Evolutionary conservation across 2,888 invertebrate species (phyloP), one percentile per base, ranked within the genome.

Genomic region (Hydriomena furcata): DNA sequence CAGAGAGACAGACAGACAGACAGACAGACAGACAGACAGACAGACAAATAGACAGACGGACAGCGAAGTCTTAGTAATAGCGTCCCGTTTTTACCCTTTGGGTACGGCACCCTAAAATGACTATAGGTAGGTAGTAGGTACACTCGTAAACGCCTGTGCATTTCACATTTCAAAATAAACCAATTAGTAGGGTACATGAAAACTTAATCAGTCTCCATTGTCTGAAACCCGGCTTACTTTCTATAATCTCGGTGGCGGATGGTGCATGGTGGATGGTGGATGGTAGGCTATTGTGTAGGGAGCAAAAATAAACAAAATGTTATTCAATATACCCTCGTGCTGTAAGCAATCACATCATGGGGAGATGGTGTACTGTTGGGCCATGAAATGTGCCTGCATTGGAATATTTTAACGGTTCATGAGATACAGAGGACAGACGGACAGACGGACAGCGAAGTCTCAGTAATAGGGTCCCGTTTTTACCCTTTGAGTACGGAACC

Each of bases 231-330:
- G 41, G 40, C 51, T 57, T 57, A 44, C 47, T 48, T 37, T 58
- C 31, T 37, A 57, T 60, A 55, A 61, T 64, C 61, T 57, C 52
- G 43, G 36, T 12, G 45, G 57, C 36, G 32, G 44, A 40, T 38
- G 55, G 41, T 38, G 25, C 36, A 17, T 42, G 44, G 55, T 35
- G 13, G 52, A 36, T 38, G 54, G 58, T 52, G 28, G 47, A 37
- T 21, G 52, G n/a, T n/a, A n/a, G n/a, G 44, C 68, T 63, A 68
- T 77, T 78, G 79, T 79, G 35, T 12, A 67, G 57, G 72, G 65
- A 73, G 71, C 73, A 71, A 83, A 84, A 84, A 85, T 83, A 88
- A 88, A 85, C 86, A 86, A 79, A 78, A 73, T 80, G 81, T 83
- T 86, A 84, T 86, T 85, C 86, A 84, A 87, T 86, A 82, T 78